Evolutionary conservation across 53 echinoderm and acorn worm genomes (phyloP).

Genomic region (Henricia sp.): DNA sequence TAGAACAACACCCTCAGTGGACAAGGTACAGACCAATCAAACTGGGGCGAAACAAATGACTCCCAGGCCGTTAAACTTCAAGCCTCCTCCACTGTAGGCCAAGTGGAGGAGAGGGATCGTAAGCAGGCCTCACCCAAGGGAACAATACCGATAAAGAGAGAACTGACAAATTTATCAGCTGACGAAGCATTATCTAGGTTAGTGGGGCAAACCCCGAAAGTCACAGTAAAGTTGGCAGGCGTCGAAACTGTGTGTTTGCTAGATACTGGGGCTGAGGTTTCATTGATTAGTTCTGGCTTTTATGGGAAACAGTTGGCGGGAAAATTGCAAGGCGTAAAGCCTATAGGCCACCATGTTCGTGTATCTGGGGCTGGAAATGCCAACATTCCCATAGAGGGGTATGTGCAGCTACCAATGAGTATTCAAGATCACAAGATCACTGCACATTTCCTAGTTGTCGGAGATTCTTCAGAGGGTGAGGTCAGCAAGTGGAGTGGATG

Average conservation of each 20-base stretch:
- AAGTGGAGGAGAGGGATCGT: slow-evolving; percentile 4
- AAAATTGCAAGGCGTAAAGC: background rate
- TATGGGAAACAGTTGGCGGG: background rate
- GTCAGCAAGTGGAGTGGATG: background rate
- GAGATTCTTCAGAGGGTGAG: background rate
- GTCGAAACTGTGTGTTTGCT: background rate
- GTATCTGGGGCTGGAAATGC: slow-evolving; percentile 4
- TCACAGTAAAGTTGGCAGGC: background rate
- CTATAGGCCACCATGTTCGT: background rate
- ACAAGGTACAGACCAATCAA: background rate
- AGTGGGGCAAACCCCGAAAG: background rate
- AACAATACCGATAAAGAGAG: background rate
- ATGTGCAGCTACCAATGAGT: background rate
- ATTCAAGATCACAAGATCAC: background rate
- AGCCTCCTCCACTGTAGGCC: slow-evolving; percentile 16
- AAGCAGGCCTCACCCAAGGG: slow-evolving; percentile 2
- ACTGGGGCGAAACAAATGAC: background rate
- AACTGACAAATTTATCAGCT: slow-evolving; percentile 4
- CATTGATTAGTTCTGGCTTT: background rate
- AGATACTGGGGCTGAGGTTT: slow-evolving; percentile 20
- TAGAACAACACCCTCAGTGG: background rate
- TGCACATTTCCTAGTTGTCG: slow-evolving; percentile 1
- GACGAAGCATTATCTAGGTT: background rate
- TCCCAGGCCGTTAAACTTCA: background rate
- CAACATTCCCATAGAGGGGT: background rate